Percentiles rank a stretch among this genome's conserved stretches.
Evolutionary conservation across 2,113 vertebrate species (phyloP).

Genomic region (Prionailurus viverrinus): DNA sequence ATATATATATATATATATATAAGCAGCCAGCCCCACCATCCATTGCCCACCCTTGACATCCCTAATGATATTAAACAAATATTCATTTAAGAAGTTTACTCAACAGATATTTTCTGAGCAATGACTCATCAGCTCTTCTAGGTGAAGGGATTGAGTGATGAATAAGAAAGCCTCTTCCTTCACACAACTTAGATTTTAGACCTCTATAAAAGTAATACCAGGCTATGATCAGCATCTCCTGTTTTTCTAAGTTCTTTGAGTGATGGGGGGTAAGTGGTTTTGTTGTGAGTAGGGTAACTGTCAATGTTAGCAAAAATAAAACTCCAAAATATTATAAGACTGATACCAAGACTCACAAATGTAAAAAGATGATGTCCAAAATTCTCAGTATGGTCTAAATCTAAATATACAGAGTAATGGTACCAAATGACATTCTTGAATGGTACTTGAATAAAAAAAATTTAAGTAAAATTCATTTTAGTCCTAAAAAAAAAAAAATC

Average conservation of each 20-base stretch:
- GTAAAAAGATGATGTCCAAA: background rate
- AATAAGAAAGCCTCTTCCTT: background rate
- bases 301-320: slow-evolving; percentile 33
- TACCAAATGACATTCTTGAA: background rate
- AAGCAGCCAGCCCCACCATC: background rate
- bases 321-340: slow-evolving; percentile 25
- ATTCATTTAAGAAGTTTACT: background rate
- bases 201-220: background rate
- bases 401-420: background rate
- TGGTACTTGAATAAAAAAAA: slow-evolving; percentile 4
- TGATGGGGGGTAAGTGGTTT: background rate
- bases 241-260: background rate
- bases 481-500: background rate
- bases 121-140: background rate
- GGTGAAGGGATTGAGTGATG: background rate
- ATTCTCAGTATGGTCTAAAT: background rate
- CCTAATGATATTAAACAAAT: background rate
- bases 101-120: background rate
- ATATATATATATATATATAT: background rate
- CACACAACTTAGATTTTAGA: background rate
- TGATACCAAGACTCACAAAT: background rate
- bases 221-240: background rate
- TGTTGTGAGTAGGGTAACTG: background rate
- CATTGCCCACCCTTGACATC: background rate
- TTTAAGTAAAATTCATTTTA: background rate